Evolutionary conservation across 2,797 vertebrate species (phyloP), one percentile per base, ranked within the genome.

Genomic region (Fundulus diaphanus): DNA sequence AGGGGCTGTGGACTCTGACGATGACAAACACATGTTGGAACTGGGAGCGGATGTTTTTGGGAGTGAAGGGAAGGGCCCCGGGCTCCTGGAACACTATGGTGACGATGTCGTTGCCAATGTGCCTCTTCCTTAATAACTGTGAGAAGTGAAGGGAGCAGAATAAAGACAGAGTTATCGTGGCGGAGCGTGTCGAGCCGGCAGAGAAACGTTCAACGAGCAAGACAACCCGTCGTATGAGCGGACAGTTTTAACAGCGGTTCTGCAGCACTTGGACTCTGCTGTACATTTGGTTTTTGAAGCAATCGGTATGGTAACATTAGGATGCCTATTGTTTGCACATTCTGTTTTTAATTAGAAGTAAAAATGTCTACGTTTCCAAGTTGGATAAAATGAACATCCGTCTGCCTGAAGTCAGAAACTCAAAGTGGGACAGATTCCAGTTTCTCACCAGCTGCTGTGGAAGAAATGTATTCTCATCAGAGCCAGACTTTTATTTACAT

Each of bases 61-160:
- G 97, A 77, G 98, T 99, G 85, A 99, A 99, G 84, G 98, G 97
- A 89, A 98, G 96, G 59, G 98, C 97, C 80, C 98, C 98, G 0
- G 98, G 98, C 92, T 99, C 98, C 95, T 99, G 98, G 94, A 99
- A 99, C 87, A 99, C 96, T 91, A 99, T 97, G 89, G 98, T 99
- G 92, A 99, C 98, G 73, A 99, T 99, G 87, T 99, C 98, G 81
- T 99, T 99, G 92, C 98, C 98, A 61, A 99, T 99, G 91, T 99
- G 98, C 87, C 98, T 96, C 94, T 99, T 99, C 92, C 98, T 95
- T 92, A 99, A 95, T 79, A 99, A 93, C 98, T 99, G 49, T 11
- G 49, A 76, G 82, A 75, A 73, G 37, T 67, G 76, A 67, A 18
- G 54, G 6, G 16, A 31, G 77, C 18, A 3, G 16, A 61, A 44